These are phyloP conservation scores for Polia nebulosa DNA, from an alignment of 2,888 invertebrate genomes.

Conservation along the genomic window DNA sequence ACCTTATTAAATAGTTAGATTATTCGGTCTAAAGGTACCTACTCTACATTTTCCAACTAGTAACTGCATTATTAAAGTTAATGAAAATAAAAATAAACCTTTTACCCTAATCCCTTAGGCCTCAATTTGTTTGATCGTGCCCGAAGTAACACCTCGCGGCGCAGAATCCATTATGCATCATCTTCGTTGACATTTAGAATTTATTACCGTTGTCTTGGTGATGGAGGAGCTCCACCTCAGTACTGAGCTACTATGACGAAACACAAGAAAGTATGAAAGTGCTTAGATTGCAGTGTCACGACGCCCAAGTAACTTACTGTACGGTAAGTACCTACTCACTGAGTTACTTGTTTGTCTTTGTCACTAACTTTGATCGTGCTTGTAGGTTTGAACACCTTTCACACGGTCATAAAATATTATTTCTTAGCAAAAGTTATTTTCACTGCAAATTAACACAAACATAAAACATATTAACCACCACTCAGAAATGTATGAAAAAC, in stretches of 20 bases:
- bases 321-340: constrained; percentile 34
- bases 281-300: constrained; percentile 67
- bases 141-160: constrained; percentile 78
- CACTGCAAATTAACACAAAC: background rate
- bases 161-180: constrained; percentile 84
- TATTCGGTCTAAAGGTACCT: too few relatives aligned
- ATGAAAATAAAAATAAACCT: constrained; percentile 29
- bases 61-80: background rate
- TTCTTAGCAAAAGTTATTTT: background rate
- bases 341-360: constrained; percentile 55
- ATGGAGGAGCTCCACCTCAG: constrained; percentile 79
- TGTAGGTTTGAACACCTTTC: constrained; percentile 25
- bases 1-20: too few relatives aligned
- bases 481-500: background rate
- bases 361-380: constrained; percentile 36
- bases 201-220: constrained; percentile 84
- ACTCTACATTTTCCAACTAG: background rate
- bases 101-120: constrained; percentile 26
- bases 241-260: constrained; percentile 65
- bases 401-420: constrained; percentile 17
- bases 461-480: background rate
- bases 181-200: constrained; percentile 87
- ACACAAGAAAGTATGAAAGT: constrained; percentile 70
- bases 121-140: constrained; percentile 56
- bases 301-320: constrained; percentile 39